A percentile compares a stretch with the other conserved stretches of the same genome.
These are phyloP conservation scores for Zapornia atra DNA, from an alignment of 2,113 vertebrate genomes.

Conservation along the genomic window DNA sequence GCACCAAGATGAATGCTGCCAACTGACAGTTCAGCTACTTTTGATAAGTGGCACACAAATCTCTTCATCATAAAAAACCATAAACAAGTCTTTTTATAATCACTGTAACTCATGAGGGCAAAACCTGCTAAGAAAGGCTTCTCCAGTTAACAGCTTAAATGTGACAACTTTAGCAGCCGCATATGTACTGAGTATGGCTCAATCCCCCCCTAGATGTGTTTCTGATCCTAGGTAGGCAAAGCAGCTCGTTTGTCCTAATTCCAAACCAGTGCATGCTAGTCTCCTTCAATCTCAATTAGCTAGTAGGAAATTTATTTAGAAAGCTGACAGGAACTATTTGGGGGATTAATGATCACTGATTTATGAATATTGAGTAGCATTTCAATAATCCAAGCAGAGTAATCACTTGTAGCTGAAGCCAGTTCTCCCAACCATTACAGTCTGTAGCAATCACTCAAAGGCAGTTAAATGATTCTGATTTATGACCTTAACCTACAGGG, in stretches of 20 bases:
- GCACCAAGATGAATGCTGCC: background rate
- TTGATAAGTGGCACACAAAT: background rate
- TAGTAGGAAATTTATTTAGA: conserved; percentile 79
- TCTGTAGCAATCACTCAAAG: conserved; percentile 79
- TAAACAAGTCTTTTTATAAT: background rate
- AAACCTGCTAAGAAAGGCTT: background rate
- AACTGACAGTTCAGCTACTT: background rate
- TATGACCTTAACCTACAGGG: conserved; percentile 82
- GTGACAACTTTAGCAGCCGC: background rate
- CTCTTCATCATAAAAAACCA: background rate
- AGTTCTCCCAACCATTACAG: conserved; percentile 66
- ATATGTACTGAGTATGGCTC: background rate
- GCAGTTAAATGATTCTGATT: conserved; percentile 84
- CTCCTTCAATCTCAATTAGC: conserved; percentile 84
- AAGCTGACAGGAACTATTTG: conserved; percentile 80
- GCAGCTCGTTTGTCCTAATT: conserved; percentile 65
- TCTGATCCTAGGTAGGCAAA: conserved; percentile 13
- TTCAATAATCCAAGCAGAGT: conserved; percentile 75
- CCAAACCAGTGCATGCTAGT: conserved; percentile 48
- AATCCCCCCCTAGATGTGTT: background rate
- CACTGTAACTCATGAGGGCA: background rate
- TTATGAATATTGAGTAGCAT: conserved; percentile 82
- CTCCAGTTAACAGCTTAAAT: background rate
- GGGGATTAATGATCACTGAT: conserved; percentile 85
- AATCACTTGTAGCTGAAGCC: conserved; percentile 70